phyloP scores from a whole-genome alignment of 2,888 invertebrate species.

The Xiphydria camelus region DNA sequence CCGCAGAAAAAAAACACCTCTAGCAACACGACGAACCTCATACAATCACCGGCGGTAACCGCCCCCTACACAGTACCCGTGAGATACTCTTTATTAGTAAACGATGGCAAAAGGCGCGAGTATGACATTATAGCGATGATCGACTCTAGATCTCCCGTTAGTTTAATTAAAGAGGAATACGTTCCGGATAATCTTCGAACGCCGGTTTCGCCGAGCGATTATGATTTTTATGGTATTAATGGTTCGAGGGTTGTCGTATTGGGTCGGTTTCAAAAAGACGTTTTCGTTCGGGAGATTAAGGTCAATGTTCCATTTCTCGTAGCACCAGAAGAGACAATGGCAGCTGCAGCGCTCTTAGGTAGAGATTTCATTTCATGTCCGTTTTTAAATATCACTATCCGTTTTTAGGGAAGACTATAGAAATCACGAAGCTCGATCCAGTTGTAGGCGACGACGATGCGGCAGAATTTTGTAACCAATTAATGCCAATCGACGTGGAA shows the following conservation, averaged over 20 bases:
- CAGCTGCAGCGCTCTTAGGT: slow-evolving; percentile 8
- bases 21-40: background rate
- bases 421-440: background rate
- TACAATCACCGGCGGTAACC: background rate
- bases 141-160: slow-evolving; percentile 10
- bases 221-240: slow-evolving; percentile 11
- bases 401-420: background rate
- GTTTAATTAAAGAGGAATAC: slow-evolving; percentile 10
- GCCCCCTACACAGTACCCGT: slow-evolving; percentile 3
- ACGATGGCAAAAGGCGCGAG: background rate
- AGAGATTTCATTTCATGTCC: slow-evolving; percentile 9
- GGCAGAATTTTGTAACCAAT: too few relatives aligned
- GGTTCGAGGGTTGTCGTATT: slow-evolving; percentile 3
- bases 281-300: background rate
- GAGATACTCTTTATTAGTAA: background rate
- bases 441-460: too few relatives aligned
- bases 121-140: slow-evolving; percentile 3
- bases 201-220: background rate
- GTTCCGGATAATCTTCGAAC: background rate
- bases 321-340: slow-evolving; percentile 12
- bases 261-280: slow-evolving; percentile 4
- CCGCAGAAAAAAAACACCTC: slow-evolving; percentile 3
- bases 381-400: slow-evolving; percentile 1
- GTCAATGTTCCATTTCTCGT: slow-evolving; percentile 6
- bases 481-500: too few relatives aligned